These are phyloP conservation scores for Nephrotoma guestfalica DNA, from an alignment of 2,888 invertebrate species.

Conservation along the genomic window DNA sequence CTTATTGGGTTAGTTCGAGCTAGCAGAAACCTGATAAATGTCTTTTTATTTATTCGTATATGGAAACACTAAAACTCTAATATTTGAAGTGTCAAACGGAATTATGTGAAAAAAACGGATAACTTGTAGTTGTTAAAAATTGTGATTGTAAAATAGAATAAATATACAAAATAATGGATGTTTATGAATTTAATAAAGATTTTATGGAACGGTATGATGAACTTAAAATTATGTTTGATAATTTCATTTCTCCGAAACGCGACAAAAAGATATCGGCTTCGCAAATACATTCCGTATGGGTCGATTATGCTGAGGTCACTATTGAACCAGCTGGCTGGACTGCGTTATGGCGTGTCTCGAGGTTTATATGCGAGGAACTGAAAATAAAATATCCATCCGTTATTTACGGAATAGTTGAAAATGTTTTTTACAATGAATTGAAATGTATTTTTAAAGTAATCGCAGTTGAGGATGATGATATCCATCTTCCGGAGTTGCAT, in stretches of 20 bases:
- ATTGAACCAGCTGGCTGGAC: slow-evolving; percentile 44
- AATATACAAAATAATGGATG: not conserved
- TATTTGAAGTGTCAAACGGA: not conserved
- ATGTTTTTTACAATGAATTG: slow-evolving; percentile 35
- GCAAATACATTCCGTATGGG: slow-evolving; percentile 39
- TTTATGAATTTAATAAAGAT: not conserved
- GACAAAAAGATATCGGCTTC: not conserved
- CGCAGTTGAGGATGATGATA: slow-evolving; percentile 41
- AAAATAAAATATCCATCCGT: slow-evolving; percentile 43
- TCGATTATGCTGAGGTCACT: slow-evolving; percentile 37
- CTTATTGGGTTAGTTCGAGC: too few relatives aligned
- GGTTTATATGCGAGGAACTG: slow-evolving; percentile 39
- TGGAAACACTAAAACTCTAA: not conserved
- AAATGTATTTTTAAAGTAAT: slow-evolving; percentile 37
- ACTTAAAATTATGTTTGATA: not conserved
- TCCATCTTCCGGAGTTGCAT: slow-evolving; percentile 38
- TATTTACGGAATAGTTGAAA: slow-evolving; percentile 39
- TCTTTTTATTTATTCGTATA: not conserved
- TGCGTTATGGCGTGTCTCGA: slow-evolving; percentile 46
- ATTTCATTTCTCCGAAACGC: not conserved
- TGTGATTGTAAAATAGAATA: not conserved
- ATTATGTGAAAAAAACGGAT: not conserved
- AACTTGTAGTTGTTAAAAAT: not conserved
- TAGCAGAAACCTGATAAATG: not conserved
- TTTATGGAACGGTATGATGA: not conserved